These are phyloP conservation scores for Tinea pellionella DNA, from an alignment of 2,888 invertebrate species.

Conservation along the genomic window DNA sequence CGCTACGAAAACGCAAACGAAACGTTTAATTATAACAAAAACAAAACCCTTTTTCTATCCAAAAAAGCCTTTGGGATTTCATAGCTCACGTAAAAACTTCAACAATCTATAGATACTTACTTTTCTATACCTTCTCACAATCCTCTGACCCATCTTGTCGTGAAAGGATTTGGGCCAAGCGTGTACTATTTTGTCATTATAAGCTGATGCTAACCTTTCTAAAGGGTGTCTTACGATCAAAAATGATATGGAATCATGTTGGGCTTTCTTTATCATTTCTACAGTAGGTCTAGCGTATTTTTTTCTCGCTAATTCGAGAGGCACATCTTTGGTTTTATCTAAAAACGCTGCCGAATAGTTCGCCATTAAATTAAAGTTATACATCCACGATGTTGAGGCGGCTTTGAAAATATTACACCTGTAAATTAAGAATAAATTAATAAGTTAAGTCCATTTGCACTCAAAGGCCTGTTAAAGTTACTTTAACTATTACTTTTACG, in stretches of 20 bases:
- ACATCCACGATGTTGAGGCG: constrained; percentile 93
- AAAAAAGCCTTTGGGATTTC: not conserved
- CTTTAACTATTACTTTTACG: too few relatives aligned
- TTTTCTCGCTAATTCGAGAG: constrained; percentile 80
- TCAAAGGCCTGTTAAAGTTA: too few relatives aligned
- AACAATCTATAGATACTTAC: constrained; percentile 33
- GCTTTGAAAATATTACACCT: constrained; percentile 87
- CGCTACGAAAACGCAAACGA: not conserved
- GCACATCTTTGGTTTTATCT: constrained; percentile 81
- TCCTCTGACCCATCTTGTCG: constrained; percentile 81
- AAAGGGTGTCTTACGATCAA: constrained; percentile 86
- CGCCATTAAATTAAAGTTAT: constrained; percentile 88
- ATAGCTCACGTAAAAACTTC: not conserved
- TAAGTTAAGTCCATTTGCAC: too few relatives aligned
- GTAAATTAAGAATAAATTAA: constrained; percentile 16
- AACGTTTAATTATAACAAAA: not conserved
- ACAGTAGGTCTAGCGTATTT: constrained; percentile 82
- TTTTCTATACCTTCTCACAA: constrained; percentile 80
- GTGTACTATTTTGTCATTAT: constrained; percentile 86
- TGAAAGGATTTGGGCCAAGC: constrained; percentile 86
- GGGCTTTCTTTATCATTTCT: constrained; percentile 77
- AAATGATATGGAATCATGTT: constrained; percentile 82
- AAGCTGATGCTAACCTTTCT: constrained; percentile 83
- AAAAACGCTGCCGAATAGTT: constrained; percentile 83
- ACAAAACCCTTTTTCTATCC: not conserved